These are phyloP conservation scores for Petrosia ficiformis DNA, from an alignment of 37 sponge, comb jelly and placozoan species.

Conservation along the genomic window DNA sequence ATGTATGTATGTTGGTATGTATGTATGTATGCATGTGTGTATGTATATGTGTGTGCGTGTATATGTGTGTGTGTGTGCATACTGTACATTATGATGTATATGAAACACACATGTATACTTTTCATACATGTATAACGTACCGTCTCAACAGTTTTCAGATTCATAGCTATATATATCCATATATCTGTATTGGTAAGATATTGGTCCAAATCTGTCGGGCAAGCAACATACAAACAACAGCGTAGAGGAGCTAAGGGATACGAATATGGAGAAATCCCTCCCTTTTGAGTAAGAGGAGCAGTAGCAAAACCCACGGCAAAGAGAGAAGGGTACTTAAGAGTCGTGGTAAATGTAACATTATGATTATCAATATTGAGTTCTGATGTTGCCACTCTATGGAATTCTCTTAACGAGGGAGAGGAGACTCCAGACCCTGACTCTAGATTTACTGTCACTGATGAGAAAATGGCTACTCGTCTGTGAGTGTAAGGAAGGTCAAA, in stretches of 20 bases:
- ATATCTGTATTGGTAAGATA: constrained; percentile 13
- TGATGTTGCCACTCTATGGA: background rate
- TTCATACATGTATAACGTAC: constrained; percentile 13
- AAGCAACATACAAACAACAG: constrained; percentile 32
- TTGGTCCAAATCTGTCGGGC: constrained; percentile 2
- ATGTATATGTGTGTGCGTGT: no score
- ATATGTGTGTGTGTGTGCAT: no score
- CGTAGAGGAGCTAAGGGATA: constrained; percentile 13
- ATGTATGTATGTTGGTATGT: no score
- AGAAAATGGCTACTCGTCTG: constrained; percentile 5
- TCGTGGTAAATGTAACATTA: constrained; percentile 8
- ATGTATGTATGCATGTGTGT: no score
- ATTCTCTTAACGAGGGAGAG: constrained; percentile 1
- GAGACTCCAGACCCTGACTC: background rate
- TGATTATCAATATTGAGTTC: background rate
- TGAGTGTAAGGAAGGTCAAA: no score
- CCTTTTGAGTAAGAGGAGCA: background rate
- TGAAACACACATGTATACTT: no score
- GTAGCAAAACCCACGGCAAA: constrained; percentile 37
- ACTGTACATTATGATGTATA: no score
- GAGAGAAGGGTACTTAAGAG: constrained; percentile 17
- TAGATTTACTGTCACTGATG: background rate
- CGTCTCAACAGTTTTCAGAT: constrained; percentile 20
- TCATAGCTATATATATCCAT: constrained; percentile 28
- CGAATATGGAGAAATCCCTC: background rate